Evolutionary conservation across 2,888 invertebrate species (phyloP), one percentile per base, ranked within the genome.

Genomic region (Seira ritae): DNA sequence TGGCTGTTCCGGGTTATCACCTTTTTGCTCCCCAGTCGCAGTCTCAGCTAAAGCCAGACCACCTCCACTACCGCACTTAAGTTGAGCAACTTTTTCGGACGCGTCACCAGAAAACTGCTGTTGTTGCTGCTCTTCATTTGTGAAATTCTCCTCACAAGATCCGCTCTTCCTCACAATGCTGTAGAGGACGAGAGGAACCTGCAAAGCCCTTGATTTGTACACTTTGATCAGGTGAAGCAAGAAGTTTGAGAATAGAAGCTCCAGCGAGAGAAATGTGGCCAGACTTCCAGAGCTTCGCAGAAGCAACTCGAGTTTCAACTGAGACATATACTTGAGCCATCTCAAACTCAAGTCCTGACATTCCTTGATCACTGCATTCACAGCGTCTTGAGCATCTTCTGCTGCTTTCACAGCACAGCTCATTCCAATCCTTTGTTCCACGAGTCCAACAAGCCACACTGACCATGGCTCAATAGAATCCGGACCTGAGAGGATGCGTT

Each of bases 401-500:
- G 80, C 80, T 12, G 23, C 80, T 22, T 66, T 23, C 12, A 80
- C 74, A 0, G 15, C 19, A 6, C 24, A 17, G 65, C 80, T 80
- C 23, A 23, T 74, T 8, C 80, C 80, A 6, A 80, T 19, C 19
- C 80, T n/a, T 31, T 80, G 80, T 19, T 80, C 80, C 19, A 80
- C 80, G 12, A 80, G 17, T 19, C 80, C 80, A 17, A 80, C 80
- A 1, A 80, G 69, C 80, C 80, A 80, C 0, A 75, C 74, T 50
- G 80, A 80, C 80, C 80, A 80, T 17, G 80, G 80, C 31, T 80
- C 80, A n/a, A 80, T 80, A 12, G 80, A 62, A 65, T 80, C 80
- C 0, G 80, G 80, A 6, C 80, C 80, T 10, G 80, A 80, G 0
- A 80, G 70, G 37, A 80, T 80, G 1, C 74, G 50, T 31, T 80